phyloP scores from a whole-genome alignment of 2,797 vertebrate species.

The Melanogrammus aeglefinus region DNA sequence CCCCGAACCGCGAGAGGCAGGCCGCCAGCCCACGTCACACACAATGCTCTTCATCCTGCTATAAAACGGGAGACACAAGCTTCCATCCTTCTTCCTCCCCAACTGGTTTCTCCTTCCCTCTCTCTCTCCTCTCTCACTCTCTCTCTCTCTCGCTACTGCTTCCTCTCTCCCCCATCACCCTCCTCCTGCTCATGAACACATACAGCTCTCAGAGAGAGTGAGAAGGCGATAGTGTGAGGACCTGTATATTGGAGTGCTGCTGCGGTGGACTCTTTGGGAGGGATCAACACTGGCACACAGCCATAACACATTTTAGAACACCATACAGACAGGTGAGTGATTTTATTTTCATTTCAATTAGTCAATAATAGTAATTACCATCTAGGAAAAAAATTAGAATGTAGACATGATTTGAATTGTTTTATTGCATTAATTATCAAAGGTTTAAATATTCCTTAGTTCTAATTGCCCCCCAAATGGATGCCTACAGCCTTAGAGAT shows the following conservation, averaged over 20 bases:
- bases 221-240: conserved; percentile 23
- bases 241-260: conserved; percentile 21
- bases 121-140: conserved; percentile 28
- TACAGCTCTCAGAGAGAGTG: conserved; percentile 29
- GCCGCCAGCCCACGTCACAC: conserved; percentile 81
- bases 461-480: not conserved
- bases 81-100: conserved; percentile 45
- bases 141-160: conserved; percentile 18
- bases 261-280: conserved; percentile 36
- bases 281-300: conserved; percentile 16
- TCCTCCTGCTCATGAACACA: conserved; percentile 20
- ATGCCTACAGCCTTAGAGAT: not conserved
- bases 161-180: conserved; percentile 25
- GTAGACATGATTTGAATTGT: not conserved
- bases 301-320: conserved; percentile 31
- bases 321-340: conserved; percentile 59
- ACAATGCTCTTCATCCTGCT: conserved; percentile 79
- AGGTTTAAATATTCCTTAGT: not conserved
- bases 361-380: not conserved
- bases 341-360: not conserved
- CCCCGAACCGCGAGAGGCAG: conserved; percentile 52
- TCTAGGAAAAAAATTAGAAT: not conserved
- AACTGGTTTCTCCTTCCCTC: conserved; percentile 34
- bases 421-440: not conserved
- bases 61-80: conserved; percentile 77